Evolutionary conservation across 2,888 invertebrate species (phyloP).

Genomic region (Caenorhabditis sp.): DNA sequence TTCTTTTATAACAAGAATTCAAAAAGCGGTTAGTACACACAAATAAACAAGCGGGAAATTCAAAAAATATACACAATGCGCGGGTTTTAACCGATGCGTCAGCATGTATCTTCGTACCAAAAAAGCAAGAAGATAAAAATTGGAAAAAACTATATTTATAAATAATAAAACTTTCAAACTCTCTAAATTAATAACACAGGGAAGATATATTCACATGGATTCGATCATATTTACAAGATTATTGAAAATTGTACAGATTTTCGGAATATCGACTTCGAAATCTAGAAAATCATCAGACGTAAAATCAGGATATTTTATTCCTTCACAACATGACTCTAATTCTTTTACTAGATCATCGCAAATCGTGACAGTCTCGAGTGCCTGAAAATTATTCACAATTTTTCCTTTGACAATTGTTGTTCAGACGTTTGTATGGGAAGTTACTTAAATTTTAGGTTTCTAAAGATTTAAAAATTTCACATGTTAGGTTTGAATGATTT

Average conservation of each 20-base stretch:
- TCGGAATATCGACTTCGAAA: not conserved
- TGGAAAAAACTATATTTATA: not conserved
- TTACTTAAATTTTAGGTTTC: no score
- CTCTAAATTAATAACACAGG: not conserved
- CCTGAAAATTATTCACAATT: no score
- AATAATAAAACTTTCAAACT: not conserved
- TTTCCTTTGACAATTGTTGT: no score
- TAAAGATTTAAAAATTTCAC: no score
- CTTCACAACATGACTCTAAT: not conserved
- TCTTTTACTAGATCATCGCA: not conserved
- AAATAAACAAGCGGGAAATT: not conserved
- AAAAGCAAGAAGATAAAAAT: not conserved
- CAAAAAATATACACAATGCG: not conserved
- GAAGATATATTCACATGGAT: not conserved
- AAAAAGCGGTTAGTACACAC: not conserved
- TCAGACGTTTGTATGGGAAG: no score
- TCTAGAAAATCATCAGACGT: not conserved
- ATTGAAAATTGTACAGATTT: not conserved
- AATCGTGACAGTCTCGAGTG: not conserved
- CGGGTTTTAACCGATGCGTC: not conserved
- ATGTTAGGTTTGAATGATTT: no score
- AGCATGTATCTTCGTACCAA: not conserved
- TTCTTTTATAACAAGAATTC: constrained; percentile 1
- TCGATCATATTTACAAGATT: not conserved
- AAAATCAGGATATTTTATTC: not conserved